These are phyloP conservation scores for Natrix natrix DNA, from an alignment of 2,797 vertebrate species.

Conservation along the genomic window DNA sequence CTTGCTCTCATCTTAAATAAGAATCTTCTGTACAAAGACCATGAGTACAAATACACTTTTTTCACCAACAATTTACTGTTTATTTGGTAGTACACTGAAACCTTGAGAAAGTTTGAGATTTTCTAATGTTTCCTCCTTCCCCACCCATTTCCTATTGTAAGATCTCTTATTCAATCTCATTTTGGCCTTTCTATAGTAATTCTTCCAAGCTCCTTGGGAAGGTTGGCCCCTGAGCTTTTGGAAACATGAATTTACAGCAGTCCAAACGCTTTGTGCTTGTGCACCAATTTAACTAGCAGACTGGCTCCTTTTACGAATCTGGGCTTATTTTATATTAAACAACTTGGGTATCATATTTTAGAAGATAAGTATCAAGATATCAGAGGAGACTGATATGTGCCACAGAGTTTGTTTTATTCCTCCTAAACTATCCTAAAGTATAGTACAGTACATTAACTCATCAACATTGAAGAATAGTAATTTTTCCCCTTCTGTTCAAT, in stretches of 20 bases:
- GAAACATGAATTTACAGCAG: slow-evolving; percentile 16
- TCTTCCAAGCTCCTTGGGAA: neutral
- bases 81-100: neutral
- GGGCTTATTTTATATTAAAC: slow-evolving; percentile 3
- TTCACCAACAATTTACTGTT: neutral
- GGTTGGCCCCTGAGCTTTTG: neutral
- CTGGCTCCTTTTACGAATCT: slow-evolving; percentile 3
- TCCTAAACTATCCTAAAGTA: neutral
- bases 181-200: slow-evolving; percentile 12
- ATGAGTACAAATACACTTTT: neutral
- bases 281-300: neutral
- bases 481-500: too few relatives aligned
- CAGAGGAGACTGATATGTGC: neutral
- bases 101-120: neutral
- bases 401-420: neutral
- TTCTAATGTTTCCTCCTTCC: neutral
- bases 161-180: neutral
- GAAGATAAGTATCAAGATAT: neutral
- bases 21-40: neutral
- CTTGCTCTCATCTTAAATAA: neutral
- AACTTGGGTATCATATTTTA: neutral
- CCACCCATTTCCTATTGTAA: neutral
- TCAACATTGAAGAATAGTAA: neutral
- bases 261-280: neutral
- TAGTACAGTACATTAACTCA: neutral